Evolutionary conservation across 1,140 invertebrate genomes (phyloP).

Genomic region (Neodiprion fabricii): DNA sequence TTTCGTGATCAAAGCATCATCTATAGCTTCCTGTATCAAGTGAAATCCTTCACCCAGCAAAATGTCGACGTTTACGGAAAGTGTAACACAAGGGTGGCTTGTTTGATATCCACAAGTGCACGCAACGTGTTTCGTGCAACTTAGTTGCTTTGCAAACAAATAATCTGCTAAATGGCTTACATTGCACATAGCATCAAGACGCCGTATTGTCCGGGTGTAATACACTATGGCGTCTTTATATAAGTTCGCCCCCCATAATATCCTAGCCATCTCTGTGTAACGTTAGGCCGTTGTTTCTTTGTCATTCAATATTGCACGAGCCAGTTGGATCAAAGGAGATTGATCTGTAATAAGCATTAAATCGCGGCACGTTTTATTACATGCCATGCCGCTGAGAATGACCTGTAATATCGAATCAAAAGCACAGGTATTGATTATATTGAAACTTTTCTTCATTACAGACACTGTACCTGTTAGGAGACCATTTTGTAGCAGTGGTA

Average conservation of each 20-base stretch:
- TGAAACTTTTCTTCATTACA: background rate
- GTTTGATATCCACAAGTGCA: conserved; percentile 16
- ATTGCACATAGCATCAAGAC: conserved; percentile 15
- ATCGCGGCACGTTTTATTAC: background rate
- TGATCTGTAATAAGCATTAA: background rate
- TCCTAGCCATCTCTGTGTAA: background rate
- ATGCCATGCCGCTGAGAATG: conserved; percentile 8
- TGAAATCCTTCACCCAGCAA: conserved; percentile 16
- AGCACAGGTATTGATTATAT: conserved; percentile 20
- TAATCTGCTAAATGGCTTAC: conserved; percentile 15
- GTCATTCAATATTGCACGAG: background rate
- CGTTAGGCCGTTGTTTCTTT: background rate
- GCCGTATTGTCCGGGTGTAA: conserved; percentile 15
- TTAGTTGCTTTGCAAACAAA: conserved; percentile 10
- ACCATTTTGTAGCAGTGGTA: background rate
- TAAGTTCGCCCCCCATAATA: background rate
- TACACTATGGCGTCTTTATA: background rate
- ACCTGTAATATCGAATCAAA: conserved; percentile 24
- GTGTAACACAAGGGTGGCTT: background rate
- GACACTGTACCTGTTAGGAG: background rate
- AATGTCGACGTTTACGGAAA: conserved; percentile 14
- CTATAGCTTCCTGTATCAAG: conserved; percentile 21
- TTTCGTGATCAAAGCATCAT: background rate
- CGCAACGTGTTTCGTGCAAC: background rate
- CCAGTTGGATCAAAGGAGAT: background rate